phyloP scores from a whole-genome alignment of 2,888 invertebrate genomes.

The Cetonia aurata region DNA sequence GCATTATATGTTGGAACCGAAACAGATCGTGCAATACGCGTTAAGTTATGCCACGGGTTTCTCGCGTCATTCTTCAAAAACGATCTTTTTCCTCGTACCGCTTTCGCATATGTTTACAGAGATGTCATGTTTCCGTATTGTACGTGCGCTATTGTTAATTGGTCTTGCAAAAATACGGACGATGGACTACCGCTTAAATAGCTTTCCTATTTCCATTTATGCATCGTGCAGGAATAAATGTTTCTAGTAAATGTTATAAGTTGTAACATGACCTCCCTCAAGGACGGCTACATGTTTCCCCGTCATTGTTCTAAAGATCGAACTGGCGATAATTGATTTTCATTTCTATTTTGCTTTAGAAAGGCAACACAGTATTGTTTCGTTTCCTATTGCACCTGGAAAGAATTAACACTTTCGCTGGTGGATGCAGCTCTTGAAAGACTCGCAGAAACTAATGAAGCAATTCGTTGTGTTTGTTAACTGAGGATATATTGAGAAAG shows the following conservation, averaged over 20 bases:
- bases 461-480: too few species aligned
- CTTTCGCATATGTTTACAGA: conserved; percentile 47
- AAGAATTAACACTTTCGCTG: too few species aligned
- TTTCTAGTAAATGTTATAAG: conserved; percentile 1
- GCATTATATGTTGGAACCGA: too few species aligned
- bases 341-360: neutral
- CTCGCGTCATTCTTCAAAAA: neutral
- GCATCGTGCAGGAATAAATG: neutral
- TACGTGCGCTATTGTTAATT: conserved; percentile 48
- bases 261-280: conserved; percentile 14
- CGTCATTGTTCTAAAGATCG: conserved; percentile 22
- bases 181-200: conserved; percentile 26
- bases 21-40: too few species aligned
- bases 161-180: conserved; percentile 16
- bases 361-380: too few species aligned
- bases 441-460: too few species aligned
- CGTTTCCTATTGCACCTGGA: too few species aligned
- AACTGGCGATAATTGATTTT: conserved; percentile 24
- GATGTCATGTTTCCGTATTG: conserved; percentile 48
- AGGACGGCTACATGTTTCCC: conserved; percentile 19
- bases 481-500: too few species aligned
- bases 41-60: neutral
- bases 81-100: conserved; percentile 20
- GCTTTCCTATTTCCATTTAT: conserved; percentile 21
- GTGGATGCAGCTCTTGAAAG: too few species aligned